These are phyloP conservation scores for Holacanthella duospinosa DNA, from an alignment of 2,888 invertebrate genomes.

Conservation along the genomic window DNA sequence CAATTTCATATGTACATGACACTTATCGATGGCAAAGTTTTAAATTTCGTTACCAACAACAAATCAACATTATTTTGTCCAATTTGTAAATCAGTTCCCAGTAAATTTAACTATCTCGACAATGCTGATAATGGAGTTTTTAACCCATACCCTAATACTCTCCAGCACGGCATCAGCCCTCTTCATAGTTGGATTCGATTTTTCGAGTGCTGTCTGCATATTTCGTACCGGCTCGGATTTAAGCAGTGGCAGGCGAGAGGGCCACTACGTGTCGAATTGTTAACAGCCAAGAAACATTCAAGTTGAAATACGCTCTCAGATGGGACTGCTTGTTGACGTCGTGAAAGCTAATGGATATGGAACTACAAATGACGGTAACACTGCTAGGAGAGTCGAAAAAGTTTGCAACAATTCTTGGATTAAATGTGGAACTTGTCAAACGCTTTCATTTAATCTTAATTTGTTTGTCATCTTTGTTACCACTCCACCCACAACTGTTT, in stretches of 20 bases:
- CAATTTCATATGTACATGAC: neutral
- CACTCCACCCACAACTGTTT: neutral
- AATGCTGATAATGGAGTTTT: neutral
- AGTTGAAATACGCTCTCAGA: neutral
- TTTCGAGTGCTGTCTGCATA: conserved; percentile 1
- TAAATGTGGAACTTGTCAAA: too few species aligned
- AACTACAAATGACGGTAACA: neutral
- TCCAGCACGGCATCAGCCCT: neutral
- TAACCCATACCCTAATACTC: neutral
- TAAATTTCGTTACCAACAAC: neutral
- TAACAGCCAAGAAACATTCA: too few species aligned
- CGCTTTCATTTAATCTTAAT: too few species aligned
- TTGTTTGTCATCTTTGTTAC: neutral
- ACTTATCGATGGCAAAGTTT: neutral
- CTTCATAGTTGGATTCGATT: conserved; percentile 5
- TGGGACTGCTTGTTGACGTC: neutral
- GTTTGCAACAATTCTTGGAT: too few species aligned
- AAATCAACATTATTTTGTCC: neutral
- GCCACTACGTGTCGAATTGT: too few species aligned
- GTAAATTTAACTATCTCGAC: neutral
- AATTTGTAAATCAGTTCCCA: neutral
- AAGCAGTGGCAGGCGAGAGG: neutral
- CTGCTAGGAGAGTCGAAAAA: neutral
- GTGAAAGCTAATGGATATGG: neutral
- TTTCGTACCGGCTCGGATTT: neutral